Percentiles rank a stretch among this genome's conserved stretches.
Evolutionary conservation across 2,888 invertebrate genomes (phyloP).

Genomic region (Lasioglossum vierecki): DNA sequence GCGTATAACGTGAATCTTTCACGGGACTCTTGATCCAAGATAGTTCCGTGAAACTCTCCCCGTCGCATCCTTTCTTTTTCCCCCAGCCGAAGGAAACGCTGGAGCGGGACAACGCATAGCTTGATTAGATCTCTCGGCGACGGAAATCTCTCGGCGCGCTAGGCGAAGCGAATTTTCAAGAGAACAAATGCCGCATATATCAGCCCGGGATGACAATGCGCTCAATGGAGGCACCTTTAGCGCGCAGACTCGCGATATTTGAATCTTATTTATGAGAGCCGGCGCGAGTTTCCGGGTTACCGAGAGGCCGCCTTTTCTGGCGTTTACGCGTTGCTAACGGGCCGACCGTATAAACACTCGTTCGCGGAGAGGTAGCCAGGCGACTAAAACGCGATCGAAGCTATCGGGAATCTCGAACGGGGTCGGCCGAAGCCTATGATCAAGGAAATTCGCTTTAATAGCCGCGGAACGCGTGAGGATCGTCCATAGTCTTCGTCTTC

Average conservation of each 20-base stretch:
- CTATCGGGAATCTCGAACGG: slow-evolving; percentile 18
- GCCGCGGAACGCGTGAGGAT: not conserved
- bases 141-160: not conserved
- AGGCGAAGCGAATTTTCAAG: slow-evolving; percentile 21
- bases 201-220: slow-evolving; percentile 45
- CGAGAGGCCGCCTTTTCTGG: slow-evolving; percentile 28
- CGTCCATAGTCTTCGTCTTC: not conserved
- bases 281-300: slow-evolving; percentile 38
- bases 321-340: slow-evolving; percentile 21
- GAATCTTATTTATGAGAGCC: slow-evolving; percentile 50
- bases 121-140: not conserved
- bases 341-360: not conserved
- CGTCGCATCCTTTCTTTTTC: not conserved
- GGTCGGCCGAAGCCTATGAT: not conserved
- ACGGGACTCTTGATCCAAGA: not conserved
- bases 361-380: slow-evolving; percentile 5
- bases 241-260: slow-evolving; percentile 48
- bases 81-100: not conserved
- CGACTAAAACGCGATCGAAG: slow-evolving; percentile 16
- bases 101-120: not conserved
- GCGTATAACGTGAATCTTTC: not conserved
- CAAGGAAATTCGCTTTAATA: slow-evolving; percentile 5
- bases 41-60: not conserved
- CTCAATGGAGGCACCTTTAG: slow-evolving; percentile 42
- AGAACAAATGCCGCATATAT: slow-evolving; percentile 45